Base-by-base conservation (phyloP, 1,140 invertebrate species). In the Bombus huntii region DNA sequence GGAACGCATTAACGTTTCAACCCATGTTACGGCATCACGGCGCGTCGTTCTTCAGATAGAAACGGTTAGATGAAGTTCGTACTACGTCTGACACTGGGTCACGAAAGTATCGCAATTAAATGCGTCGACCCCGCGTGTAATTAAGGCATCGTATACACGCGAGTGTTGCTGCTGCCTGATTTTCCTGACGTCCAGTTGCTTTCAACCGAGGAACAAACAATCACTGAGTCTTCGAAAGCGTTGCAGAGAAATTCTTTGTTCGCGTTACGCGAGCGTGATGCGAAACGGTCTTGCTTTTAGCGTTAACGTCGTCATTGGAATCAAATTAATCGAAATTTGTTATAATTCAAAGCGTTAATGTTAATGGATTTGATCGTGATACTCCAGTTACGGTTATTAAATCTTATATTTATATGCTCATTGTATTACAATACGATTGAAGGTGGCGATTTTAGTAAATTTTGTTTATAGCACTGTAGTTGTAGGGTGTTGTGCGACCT, bases 1-100 rank as follows among this genome's bases (percentile, higher is more conserved):
- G 47, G 47, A 53, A 53, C 47, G 84, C 79, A 81, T 85, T 79
- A 85, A 80, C 44, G 84, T 86, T 86, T 75, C 37, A 72, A 86
- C 84, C n/a, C 44, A 72, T 86, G 62, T 86, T 82, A 82, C 84
- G 79, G 78, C 34, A 86, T 75, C 79, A 34, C 18, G 71, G 8
- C 13, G 18, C 6, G 72, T 68, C 53, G 39, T 57, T 57, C 18
- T 39, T 44, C 34, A 79, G 53, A 65, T 83, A n/a, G 72, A 65
- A 66, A 28, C 81, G 73, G 22, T 53, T 62, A 3, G 73, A 68
- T 8, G 37, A 72, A 62, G 31, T 59, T 53, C 34, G 22, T 44
- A 22, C 39, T 28, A 47, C 25, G 82, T n/a, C 12, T 31, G 78
- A 65, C 83, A 81, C n/a, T 81, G 42, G 72, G 62, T 66, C 81